A percentile compares a stretch with the other conserved stretches of the same genome.
Conservation (phyloP, 2,888 invertebrate genomes). For the Melikaiella ostensackeni region DNA sequence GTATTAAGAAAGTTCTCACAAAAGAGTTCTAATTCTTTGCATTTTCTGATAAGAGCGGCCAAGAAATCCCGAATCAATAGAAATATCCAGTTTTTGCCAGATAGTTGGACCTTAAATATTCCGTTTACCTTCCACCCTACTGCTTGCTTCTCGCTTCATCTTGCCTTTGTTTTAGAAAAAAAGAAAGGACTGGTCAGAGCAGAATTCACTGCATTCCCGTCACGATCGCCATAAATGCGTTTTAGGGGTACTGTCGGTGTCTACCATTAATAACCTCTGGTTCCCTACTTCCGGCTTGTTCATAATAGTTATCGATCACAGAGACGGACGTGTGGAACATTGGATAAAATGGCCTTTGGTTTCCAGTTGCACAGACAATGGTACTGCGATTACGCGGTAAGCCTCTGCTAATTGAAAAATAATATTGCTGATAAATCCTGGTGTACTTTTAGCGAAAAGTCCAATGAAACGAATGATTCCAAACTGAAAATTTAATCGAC, state of each 20-base stretch:
- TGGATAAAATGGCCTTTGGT: slow-evolving; percentile 36
- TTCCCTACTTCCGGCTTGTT: slow-evolving; percentile 43
- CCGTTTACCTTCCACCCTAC: not conserved
- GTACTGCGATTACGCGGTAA: slow-evolving; percentile 33
- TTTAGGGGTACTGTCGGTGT: slow-evolving; percentile 43
- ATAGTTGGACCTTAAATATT: not conserved
- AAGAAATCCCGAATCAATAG: too few relatives aligned
- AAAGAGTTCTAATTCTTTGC: too few relatives aligned
- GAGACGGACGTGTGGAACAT: slow-evolving; percentile 15
- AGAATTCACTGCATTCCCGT: slow-evolving; percentile 56
- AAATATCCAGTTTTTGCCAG: too few relatives aligned
- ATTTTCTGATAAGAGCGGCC: too few relatives aligned
- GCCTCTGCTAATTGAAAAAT: slow-evolving; percentile 37
- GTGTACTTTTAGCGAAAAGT: not conserved
- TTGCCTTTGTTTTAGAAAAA: slow-evolving; percentile 40
- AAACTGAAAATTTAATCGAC: slow-evolving; percentile 1
- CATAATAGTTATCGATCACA: slow-evolving; percentile 33
- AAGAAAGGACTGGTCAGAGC: slow-evolving; percentile 37
- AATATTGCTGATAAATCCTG: slow-evolving; percentile 33
- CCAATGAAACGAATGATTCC: slow-evolving; percentile 13
- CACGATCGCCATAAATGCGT: slow-evolving; percentile 62
- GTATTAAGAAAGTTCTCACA: too few relatives aligned
- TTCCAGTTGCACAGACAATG: slow-evolving; percentile 28
- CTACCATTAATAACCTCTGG: slow-evolving; percentile 51
- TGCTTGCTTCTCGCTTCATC: slow-evolving; percentile 36